These are phyloP conservation scores for Bombus polaris DNA, from an alignment of 1,140 invertebrate genomes.

Conservation along the genomic window DNA sequence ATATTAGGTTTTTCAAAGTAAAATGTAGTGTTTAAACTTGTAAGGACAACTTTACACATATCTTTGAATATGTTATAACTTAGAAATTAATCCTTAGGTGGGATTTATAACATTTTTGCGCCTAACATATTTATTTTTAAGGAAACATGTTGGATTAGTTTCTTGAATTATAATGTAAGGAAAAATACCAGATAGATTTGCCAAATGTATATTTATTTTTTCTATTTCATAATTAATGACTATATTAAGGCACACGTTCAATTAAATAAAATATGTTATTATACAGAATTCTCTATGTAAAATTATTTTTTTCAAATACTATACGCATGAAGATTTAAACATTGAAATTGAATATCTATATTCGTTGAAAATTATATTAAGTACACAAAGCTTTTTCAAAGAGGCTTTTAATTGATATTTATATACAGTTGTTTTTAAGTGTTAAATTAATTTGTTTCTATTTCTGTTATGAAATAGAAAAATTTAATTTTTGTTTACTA, in stretches of 20 bases:
- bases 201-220: conserved; percentile 51
- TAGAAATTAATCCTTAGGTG: conserved; percentile 28
- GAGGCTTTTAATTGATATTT: background rate
- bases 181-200: conserved; percentile 5
- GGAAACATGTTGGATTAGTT: conserved; percentile 4
- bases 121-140: conserved; percentile 10
- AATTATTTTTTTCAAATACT: background rate
- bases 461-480: background rate
- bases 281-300: background rate
- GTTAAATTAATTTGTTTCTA: background rate
- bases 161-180: background rate
- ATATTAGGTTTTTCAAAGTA: background rate
- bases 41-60: conserved; percentile 35
- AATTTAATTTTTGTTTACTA: background rate
- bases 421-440: background rate
- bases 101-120: conserved; percentile 12
- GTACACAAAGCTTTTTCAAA: background rate
- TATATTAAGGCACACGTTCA: background rate
- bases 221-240: conserved; percentile 30
- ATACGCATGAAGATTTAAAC: background rate
- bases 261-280: conserved; percentile 29
- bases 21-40: background rate
- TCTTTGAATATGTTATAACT: conserved; percentile 17
- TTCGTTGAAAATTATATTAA: background rate
- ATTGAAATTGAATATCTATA: background rate